Conservation (phyloP, 1,140 invertebrate genomes). For the Carcinoscorpius rotundicauda region DNA sequence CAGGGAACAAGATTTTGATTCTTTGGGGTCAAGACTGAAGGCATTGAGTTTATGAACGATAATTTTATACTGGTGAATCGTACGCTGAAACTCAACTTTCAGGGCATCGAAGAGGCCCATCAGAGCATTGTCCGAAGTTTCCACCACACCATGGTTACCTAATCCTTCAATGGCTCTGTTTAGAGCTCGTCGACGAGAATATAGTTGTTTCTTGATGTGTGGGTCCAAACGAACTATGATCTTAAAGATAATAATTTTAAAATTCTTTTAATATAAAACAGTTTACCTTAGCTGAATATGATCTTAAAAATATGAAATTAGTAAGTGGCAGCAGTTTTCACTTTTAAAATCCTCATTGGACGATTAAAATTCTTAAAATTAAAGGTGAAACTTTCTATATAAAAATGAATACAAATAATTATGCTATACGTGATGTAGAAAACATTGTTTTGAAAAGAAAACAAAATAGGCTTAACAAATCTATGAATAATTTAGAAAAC, state of each 20-base stretch:
- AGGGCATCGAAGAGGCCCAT: slow-evolving; percentile 43
- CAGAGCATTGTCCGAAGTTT: slow-evolving; percentile 42
- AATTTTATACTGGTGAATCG: slow-evolving; percentile 70
- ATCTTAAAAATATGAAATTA: too few species aligned
- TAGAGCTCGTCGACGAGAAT: slow-evolving; percentile 51
- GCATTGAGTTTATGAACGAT: slow-evolving; percentile 76
- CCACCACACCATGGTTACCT: slow-evolving; percentile 73
- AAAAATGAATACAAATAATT: too few species aligned
- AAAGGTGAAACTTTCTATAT: too few species aligned
- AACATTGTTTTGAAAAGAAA: too few species aligned
- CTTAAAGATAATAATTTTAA: slow-evolving; percentile 10
- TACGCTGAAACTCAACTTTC: slow-evolving; percentile 57
- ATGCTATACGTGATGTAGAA: too few species aligned
- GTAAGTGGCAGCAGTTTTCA: too few species aligned
- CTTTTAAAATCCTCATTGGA: too few species aligned
- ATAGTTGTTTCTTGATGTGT: slow-evolving; percentile 42
- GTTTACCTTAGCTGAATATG: too few species aligned
- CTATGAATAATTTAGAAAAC: too few species aligned
- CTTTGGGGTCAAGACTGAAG: slow-evolving; percentile 42
- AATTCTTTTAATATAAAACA: background rate
- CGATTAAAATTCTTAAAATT: too few species aligned
- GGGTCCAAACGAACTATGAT: slow-evolving; percentile 43
- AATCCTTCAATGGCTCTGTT: slow-evolving; percentile 68
- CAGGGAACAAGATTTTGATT: slow-evolving; percentile 27
- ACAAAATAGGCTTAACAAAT: too few species aligned